Evolutionary conservation across 2,113 vertebrate species (phyloP).

Genomic region (Microcebus murinus): DNA sequence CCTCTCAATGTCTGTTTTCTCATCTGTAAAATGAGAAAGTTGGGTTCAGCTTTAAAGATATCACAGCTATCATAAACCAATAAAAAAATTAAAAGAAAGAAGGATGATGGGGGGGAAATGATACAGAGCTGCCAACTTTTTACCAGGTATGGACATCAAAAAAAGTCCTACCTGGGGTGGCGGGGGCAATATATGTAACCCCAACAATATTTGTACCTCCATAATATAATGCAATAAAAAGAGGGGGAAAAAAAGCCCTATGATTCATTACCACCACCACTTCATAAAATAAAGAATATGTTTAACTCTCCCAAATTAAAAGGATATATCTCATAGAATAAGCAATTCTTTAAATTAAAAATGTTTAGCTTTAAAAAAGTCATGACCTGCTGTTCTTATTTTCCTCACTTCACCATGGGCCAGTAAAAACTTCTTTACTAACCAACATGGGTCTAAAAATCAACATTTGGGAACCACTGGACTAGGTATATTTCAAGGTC

Average conservation of each 20-base stretch:
- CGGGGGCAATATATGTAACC: no score
- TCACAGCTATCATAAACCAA: background rate
- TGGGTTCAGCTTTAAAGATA: slow-evolving; percentile 55
- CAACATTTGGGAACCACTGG: background rate
- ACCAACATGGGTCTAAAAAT: background rate
- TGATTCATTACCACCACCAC: slow-evolving; percentile 32
- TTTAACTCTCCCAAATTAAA: background rate
- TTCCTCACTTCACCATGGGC: background rate
- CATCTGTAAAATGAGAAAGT: slow-evolving; percentile 51
- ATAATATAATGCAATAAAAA: no score
- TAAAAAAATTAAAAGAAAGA: background rate
- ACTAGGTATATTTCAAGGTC: slow-evolving; percentile 37
- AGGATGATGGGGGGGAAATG: background rate
- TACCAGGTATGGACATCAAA: background rate
- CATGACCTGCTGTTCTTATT: background rate
- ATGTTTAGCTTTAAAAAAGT: background rate
- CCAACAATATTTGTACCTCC: no score
- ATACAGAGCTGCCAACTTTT: background rate
- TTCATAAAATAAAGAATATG: slow-evolving; percentile 34
- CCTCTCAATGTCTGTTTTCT: slow-evolving; percentile 17
- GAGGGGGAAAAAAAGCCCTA: background rate
- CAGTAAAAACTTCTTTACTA: background rate
- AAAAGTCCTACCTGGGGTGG: no score
- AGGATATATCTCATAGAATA: background rate
- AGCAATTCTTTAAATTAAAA: background rate